phyloP scores from a whole-genome alignment of 2,888 invertebrate species.

The Dasypolia templi region DNA sequence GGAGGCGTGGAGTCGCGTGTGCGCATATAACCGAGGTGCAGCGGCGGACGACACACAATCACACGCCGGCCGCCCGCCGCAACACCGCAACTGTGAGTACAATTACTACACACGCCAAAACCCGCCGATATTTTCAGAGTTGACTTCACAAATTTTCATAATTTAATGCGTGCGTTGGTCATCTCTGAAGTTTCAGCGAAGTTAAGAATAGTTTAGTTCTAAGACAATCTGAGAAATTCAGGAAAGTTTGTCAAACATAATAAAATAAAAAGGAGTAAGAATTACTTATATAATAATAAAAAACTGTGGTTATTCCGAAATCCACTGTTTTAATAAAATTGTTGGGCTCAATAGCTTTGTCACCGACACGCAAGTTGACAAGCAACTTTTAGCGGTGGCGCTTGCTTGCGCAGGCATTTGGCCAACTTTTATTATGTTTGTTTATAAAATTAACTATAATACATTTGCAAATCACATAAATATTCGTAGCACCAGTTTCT shows the following conservation, averaged over 20 bases:
- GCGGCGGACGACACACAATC: conserved; percentile 77
- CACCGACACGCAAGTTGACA: not conserved
- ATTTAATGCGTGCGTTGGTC: not conserved
- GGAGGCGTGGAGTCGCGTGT: conserved; percentile 68
- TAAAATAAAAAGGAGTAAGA: not conserved
- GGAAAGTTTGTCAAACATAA: not conserved
- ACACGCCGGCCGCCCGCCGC: conserved; percentile 77
- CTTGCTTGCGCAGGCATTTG: conserved; percentile 5
- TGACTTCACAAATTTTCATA: not conserved
- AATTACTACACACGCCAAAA: conserved; percentile 27
- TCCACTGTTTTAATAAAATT: not conserved
- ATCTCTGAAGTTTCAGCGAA: not conserved
- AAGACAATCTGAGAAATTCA: not conserved
- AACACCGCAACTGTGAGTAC: conserved; percentile 83
- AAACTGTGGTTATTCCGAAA: not conserved
- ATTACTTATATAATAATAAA: not conserved
- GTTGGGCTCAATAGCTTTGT: not conserved
- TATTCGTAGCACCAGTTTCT: conserved; percentile 35
- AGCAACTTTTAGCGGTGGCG: conserved; percentile 19
- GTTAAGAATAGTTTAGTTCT: not conserved
- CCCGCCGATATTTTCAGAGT: conserved; percentile 15
- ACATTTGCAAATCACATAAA: conserved; percentile 29
- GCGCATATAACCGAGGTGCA: conserved; percentile 85
- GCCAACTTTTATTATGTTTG: conserved; percentile 28
- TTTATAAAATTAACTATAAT: conserved; percentile 29